Base-by-base conservation (phyloP, 2,797 vertebrate species). In the Urophycis tenuis region DNA sequence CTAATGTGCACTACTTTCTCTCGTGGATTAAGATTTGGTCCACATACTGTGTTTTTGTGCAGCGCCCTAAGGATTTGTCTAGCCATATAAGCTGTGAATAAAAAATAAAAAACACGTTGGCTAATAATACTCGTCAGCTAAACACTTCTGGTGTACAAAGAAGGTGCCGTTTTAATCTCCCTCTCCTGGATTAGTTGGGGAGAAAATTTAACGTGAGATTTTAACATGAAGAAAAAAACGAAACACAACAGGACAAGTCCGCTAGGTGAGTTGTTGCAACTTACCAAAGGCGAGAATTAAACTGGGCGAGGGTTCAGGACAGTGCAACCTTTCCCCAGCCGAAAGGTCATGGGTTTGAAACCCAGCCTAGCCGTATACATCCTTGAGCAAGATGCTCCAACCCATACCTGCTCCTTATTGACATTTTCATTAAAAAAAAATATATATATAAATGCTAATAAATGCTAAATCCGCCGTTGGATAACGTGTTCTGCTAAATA, bases 1-100 rank as follows among this genome's bases (percentile, higher is more conserved):
- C 82, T 79, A 81, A 84, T 78, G 80, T 86, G 84, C 78, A 80
- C 80, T 85, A 82, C 87, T 80, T 88, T 89, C 45, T 89, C 45
- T 71, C 15, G 15, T 76, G 87, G 89, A 90, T 91, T 90, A 90
- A 83, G 77, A 87, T 72, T 82, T 76, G 74, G 79, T 77, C 85
- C 73, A 71, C 81, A 75, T 85, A 85, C 82, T 83, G 81, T 71
- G 69, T 19, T 81, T 83, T 17, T 29, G 60, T 80, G 64, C 9
- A 53, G 70, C 76, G 81, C 81, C 80, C 82, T 0, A 77, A 67
- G 87, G 88, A 87, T 87, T 90, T 89, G 74, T 80, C 60, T 60
- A 83, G 87, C 82, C 80, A 86, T 84, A 79, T 75, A 79, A 90
- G 90, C 87, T 71, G 80, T 80, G 82, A 64, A 53, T 75, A 75